Percentiles rank a stretch among this genome's conserved stretches.
phyloP scores from a whole-genome alignment of 2,888 invertebrate species.

The Nomada lathburiana region DNA sequence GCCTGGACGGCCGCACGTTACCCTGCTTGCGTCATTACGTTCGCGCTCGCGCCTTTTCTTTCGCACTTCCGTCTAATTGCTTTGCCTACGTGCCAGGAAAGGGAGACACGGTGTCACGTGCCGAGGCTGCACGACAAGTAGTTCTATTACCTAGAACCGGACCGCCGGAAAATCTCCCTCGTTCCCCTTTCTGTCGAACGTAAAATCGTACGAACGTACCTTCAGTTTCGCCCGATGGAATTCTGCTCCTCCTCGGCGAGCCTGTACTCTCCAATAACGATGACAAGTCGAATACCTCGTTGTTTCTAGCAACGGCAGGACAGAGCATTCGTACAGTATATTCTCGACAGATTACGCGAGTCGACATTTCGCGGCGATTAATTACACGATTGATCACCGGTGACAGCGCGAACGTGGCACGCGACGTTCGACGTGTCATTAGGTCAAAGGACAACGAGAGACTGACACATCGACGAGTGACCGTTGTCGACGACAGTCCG shows the following conservation, averaged over 20 bases:
- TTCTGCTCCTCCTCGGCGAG: background rate
- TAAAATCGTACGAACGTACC: constrained; percentile 60
- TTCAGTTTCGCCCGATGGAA: constrained; percentile 21
- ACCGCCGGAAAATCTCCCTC: constrained; percentile 54
- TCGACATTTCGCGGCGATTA: constrained; percentile 1
- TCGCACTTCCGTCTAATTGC: constrained; percentile 69
- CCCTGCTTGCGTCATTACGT: constrained; percentile 53
- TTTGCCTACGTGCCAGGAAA: constrained; percentile 59
- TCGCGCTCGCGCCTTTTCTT: constrained; percentile 48
- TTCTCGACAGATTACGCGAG: background rate
- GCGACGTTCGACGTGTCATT: constrained; percentile 43
- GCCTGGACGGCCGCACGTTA: constrained; percentile 67
- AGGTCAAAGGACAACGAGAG: constrained; percentile 73
- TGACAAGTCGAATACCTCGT: background rate
- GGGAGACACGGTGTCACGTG: constrained; percentile 58
- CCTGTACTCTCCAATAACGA: background rate
- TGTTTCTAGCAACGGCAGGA: background rate
- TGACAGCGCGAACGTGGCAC: background rate
- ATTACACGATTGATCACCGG: constrained; percentile 12
- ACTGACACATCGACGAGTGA: constrained; percentile 72
- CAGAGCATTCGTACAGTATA: background rate
- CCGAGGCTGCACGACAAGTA: constrained; percentile 27
- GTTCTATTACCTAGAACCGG: constrained; percentile 51
- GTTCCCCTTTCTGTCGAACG: constrained; percentile 45
- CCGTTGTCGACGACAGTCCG: constrained; percentile 46